Evolutionary conservation across 2,888 invertebrate species (phyloP), one percentile per base, ranked within the genome.

Genomic region (Tyria jacobaeae): DNA sequence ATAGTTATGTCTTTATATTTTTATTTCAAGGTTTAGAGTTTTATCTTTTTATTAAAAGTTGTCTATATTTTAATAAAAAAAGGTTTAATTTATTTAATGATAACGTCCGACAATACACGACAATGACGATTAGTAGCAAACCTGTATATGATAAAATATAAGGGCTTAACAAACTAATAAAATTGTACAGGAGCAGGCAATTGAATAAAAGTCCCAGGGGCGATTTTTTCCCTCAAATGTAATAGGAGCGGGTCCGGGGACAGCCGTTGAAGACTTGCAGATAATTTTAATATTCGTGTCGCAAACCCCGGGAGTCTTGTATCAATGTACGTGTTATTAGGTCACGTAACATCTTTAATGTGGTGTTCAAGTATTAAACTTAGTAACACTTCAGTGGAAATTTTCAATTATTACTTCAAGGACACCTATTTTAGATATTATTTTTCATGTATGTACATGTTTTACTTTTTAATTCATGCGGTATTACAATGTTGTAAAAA

Each of bases 281-380:
- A 85, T 86, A 76, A 90, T 90, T 91, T 92, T 91, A 92, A 92
- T 92, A 92, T 91, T 92, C 88, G 83, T 79, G 81, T 81, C 86
- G 80, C 79, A 82, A 76, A 79, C 85, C 85, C 79, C 78, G 50
- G 44, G 83, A 80, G 83, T 60, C 73, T 75, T 79, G 76, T 82
- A 85, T 85, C 83, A 70, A 72, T 73, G 72, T 62, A 73, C 71
- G 71, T 66, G 67, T 74, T 84, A 83, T 80, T 83, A 76, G 87
- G 87, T 87, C 87, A 84, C 70, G 78, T 70, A 74, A 51, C 47
- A 12, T 41, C n/a, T 41, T 34, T 25, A 56, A 3, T 34, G 53
- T 24, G 25, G 25, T 2, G 12, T 44, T 17, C 12, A 12, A 21
- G 44, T 21, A 12, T 10, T 4, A 44, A 12, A 12, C n/a, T n/a